phyloP scores from a whole-genome alignment of 2,113 vertebrate species.

The Eonycteris spelaea region DNA sequence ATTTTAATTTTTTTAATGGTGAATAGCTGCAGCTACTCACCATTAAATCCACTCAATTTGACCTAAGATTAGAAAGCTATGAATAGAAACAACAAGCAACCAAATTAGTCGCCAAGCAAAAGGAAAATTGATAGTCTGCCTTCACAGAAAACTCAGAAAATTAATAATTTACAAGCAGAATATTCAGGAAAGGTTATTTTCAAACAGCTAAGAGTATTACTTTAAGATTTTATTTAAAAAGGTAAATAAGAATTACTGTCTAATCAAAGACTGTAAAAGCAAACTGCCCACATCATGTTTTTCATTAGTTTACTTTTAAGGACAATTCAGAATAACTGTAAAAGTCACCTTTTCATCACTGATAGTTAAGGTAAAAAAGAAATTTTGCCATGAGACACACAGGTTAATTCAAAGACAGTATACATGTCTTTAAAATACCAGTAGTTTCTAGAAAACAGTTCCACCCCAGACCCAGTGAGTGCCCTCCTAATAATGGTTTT shows the following conservation, averaged over 20 bases:
- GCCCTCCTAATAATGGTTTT: background rate
- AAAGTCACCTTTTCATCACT: conserved; percentile 19
- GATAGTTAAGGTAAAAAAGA: background rate
- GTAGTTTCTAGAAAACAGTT: background rate
- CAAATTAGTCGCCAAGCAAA: background rate
- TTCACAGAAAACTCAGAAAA: conserved; percentile 38
- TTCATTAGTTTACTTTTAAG: conserved; percentile 39
- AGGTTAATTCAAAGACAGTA: background rate
- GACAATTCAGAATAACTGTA: conserved; percentile 7
- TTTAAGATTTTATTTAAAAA: conserved; percentile 8
- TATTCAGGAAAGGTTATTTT: background rate
- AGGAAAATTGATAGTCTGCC: background rate
- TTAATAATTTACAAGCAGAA: conserved; percentile 14
- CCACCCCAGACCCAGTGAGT: background rate
- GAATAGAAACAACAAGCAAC: conserved; percentile 17
- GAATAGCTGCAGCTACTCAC: conserved; percentile 26
- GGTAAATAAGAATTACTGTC: background rate
- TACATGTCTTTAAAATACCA: background rate
- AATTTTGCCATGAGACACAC: background rate
- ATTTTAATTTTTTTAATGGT: background rate
- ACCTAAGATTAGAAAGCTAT: conserved; percentile 11
- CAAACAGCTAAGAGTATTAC: background rate
- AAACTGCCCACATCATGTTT: background rate
- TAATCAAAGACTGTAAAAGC: background rate
- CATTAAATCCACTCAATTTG: background rate